Evolutionary conservation across 1,140 invertebrate genomes (phyloP), one percentile per base, ranked within the genome.

Genomic region (Homalodisca vitripennis): DNA sequence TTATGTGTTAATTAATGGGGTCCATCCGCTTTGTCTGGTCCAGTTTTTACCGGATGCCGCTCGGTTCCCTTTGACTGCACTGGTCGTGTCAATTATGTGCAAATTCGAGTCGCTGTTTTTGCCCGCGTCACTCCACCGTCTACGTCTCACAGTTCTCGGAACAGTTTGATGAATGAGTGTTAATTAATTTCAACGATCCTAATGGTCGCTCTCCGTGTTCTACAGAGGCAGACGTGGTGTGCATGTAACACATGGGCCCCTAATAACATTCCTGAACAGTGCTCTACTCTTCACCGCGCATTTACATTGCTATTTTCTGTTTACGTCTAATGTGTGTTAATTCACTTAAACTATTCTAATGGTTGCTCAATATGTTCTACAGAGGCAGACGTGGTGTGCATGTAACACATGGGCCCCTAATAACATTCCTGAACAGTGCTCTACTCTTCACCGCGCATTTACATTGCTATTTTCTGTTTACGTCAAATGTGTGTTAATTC

Each of bases 11-110:
- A 51, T 51, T 51, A 51, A 51, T 51, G 22, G 48, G 3, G 14
- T 20, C 48, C 34, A n/a, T n/a, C n/a, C n/a, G n/a, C n/a, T n/a
- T n/a, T n/a, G 34, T 41, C 34, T 12, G 48, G n/a, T 22, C 48
- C 3, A 22, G 48, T 51, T 51, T 51, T 51, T 51, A 51, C 48
- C 48, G 22, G n/a, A n/a, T n/a, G 48, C 34, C 34, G 48, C 48
- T 51, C 48, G 48, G 48, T 51, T 20, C n/a, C 48, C 22, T 51
- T 51, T 51, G 48, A 51, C 6, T 22, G 34, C 22, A 3, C 48
- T n/a, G 2, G 6, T 51, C 48, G 48, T 51, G 48, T 51, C 48
- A 51, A 51, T 51, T 51, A 51, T 51, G 48, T 51, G 48, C 48
- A 51, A 51, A 51, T 51, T 20, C 48, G 22, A 51, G 48, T 3